Evolutionary conservation across 2,113 vertebrate genomes (phyloP).

Genomic region (Lethenteron reissneri): DNA sequence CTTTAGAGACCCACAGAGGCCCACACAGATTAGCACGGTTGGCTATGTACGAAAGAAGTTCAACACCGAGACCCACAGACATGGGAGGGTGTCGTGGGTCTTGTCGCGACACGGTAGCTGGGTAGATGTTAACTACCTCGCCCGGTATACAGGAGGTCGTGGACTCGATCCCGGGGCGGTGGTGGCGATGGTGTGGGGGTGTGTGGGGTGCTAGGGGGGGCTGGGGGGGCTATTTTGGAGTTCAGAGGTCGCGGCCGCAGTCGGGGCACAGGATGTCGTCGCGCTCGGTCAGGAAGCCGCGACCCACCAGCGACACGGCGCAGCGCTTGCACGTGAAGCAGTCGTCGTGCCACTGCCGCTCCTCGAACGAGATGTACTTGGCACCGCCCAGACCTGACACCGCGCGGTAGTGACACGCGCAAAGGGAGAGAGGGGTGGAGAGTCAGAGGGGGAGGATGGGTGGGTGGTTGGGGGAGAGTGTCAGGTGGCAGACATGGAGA

Average conservation of each 20-base stretch:
- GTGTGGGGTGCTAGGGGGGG: too few relatives aligned
- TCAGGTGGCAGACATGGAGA: constrained; percentile 9
- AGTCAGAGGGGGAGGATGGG: not conserved
- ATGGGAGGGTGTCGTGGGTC: too few relatives aligned
- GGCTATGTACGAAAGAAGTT: too few relatives aligned
- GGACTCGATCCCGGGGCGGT: too few relatives aligned
- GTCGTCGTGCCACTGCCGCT: constrained; percentile 94
- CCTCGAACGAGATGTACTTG: constrained; percentile 95
- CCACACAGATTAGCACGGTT: too few relatives aligned
- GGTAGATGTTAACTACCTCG: too few relatives aligned
- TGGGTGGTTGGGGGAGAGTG: too few relatives aligned
- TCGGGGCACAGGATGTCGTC: constrained; percentile 90
- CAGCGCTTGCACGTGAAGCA: constrained; percentile 98
- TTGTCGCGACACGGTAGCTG: too few relatives aligned
- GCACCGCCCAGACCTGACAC: constrained; percentile 62
- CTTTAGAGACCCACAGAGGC: too few relatives aligned
- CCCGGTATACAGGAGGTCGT: too few relatives aligned
- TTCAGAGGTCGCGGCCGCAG: constrained; percentile 22
- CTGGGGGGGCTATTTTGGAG: not conserved
- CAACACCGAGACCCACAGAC: too few relatives aligned
- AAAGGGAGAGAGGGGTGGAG: not conserved
- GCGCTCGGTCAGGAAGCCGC: constrained; percentile 82
- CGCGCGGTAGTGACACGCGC: not conserved
- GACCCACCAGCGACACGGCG: constrained; percentile 71
- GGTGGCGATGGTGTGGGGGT: too few relatives aligned